Percentiles rank a stretch among this genome's conserved stretches.
phyloP scores from a whole-genome alignment of 1,140 invertebrate species.

The Cherax quadricarinatus region DNA sequence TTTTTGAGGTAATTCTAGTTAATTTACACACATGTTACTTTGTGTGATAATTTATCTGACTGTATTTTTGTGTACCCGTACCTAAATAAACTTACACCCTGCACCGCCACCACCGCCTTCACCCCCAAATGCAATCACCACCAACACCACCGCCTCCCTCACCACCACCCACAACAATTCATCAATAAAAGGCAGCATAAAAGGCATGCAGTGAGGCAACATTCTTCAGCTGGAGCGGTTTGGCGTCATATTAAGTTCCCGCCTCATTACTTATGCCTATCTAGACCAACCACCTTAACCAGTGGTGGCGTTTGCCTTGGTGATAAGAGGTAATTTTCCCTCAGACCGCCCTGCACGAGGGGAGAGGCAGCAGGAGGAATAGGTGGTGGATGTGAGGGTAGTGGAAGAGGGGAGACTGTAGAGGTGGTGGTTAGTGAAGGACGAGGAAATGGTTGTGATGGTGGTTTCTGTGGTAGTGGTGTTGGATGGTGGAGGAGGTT shows the following conservation, averaged over 20 bases:
- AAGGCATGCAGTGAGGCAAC: conserved; percentile 27
- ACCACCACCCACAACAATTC: not conserved
- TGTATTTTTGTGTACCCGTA: too few species aligned
- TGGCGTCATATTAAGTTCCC: conserved; percentile 33
- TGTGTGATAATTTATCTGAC: too few species aligned
- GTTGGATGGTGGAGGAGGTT: too few species aligned
- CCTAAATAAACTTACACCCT: not conserved
- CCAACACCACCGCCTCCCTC: not conserved
- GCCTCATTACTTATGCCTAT: conserved; percentile 56
- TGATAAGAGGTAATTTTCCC: conserved; percentile 56
- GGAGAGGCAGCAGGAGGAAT: not conserved
- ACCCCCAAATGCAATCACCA: not conserved
- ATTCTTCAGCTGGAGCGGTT: conserved; percentile 33
- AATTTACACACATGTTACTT: too few species aligned
- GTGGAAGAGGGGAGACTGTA: not conserved
- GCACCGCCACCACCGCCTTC: not conserved
- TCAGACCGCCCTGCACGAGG: conserved; percentile 18
- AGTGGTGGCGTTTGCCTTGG: conserved; percentile 38
- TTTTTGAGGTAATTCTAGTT: too few species aligned
- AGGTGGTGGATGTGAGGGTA: not conserved
- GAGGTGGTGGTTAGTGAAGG: not conserved
- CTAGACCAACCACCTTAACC: conserved; percentile 34
- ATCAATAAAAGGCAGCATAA: conserved; percentile 40
- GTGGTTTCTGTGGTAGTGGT: too few species aligned
- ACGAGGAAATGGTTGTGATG: too few species aligned